Conservation (phyloP, 2,888 invertebrate species). For the Parasteatoda lunata region DNA sequence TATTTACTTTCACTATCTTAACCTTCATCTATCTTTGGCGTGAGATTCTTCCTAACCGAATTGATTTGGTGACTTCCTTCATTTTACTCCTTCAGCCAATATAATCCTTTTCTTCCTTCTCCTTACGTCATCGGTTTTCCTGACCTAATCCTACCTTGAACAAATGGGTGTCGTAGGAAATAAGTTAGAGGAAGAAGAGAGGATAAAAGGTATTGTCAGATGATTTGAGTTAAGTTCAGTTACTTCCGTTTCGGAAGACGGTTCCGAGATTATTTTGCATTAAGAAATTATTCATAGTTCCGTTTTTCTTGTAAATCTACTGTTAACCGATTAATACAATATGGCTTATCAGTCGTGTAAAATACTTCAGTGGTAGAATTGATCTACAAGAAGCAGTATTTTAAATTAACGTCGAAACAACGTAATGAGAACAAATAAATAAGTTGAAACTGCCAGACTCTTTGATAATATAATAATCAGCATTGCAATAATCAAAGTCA, state of each 20-base stretch:
- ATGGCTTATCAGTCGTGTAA: no score
- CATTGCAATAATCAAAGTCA: no score
- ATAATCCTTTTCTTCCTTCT: constrained; percentile 24
- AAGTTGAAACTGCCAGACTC: no score
- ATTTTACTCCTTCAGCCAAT: background rate
- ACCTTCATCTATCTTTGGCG: background rate
- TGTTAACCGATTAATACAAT: no score
- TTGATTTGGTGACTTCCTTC: constrained; percentile 35
- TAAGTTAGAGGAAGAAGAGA: background rate
- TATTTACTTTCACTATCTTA: constrained; percentile 3
- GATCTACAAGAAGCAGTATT: no score
- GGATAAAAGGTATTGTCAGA: constrained; percentile 9
- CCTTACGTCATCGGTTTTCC: constrained; percentile 23
- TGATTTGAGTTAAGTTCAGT: background rate
- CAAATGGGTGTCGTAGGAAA: constrained; percentile 18
- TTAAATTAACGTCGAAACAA: no score
- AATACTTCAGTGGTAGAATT: no score
- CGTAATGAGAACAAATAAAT: no score
- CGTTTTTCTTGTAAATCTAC: no score
- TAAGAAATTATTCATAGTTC: no score
- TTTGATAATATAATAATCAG: no score
- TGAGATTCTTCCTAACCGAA: constrained; percentile 9
- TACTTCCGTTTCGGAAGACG: background rate
- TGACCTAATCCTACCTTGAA: constrained; percentile 31
- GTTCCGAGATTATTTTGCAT: no score